Evolutionary conservation across 1,140 invertebrate species (phyloP).

Genomic region (Sipha flava): DNA sequence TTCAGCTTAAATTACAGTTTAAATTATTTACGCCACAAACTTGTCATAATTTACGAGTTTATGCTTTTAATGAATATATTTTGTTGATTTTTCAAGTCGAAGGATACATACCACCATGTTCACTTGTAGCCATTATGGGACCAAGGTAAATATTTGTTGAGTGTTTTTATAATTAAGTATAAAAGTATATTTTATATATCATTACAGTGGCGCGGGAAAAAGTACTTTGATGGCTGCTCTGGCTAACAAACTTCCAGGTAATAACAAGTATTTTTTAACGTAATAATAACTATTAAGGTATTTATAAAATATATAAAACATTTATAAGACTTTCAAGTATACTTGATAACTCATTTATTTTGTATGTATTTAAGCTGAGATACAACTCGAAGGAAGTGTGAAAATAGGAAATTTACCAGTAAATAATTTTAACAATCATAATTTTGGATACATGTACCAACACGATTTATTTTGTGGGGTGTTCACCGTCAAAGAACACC

Average conservation of each 20-base stretch:
- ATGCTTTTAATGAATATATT: constrained; percentile 29
- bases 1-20: too few relatives aligned
- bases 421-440: constrained; percentile 62
- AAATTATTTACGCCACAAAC: too few relatives aligned
- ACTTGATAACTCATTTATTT: constrained; percentile 67
- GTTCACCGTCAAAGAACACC: constrained; percentile 80
- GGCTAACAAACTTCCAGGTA: constrained; percentile 64
- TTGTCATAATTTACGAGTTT: too few relatives aligned
- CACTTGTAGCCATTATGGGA: constrained; percentile 82
- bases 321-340: too few relatives aligned
- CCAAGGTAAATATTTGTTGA: constrained; percentile 55
- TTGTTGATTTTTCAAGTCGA: constrained; percentile 50
- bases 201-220: constrained; percentile 82
- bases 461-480: constrained; percentile 81
- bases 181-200: constrained; percentile 22
- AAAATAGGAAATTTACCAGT: constrained; percentile 44
- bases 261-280: background rate
- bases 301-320: too few relatives aligned
- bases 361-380: constrained; percentile 53
- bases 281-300: too few relatives aligned
- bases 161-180: background rate
- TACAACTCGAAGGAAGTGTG: background rate
- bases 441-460: constrained; percentile 91
- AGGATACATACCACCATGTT: constrained; percentile 69
- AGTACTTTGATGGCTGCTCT: constrained; percentile 87